Conservation (phyloP, 2,113 vertebrate species). For the mouse (Mus musculus) region DNA sequence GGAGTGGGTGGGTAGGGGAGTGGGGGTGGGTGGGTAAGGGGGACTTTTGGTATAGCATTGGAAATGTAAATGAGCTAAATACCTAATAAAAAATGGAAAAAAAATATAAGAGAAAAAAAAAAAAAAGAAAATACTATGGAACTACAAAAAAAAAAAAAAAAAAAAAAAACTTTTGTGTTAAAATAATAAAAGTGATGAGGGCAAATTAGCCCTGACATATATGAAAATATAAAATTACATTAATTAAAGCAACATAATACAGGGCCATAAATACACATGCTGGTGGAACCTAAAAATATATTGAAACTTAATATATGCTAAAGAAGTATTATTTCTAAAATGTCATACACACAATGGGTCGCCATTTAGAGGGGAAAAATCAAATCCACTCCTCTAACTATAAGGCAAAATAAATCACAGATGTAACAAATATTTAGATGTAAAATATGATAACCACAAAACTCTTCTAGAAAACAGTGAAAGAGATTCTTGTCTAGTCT, state of each 20-base stretch:
- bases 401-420: constrained; percentile 70
- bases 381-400: constrained; percentile 52
- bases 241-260: constrained; percentile 69
- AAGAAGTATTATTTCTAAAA: constrained; percentile 56
- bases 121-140: no score
- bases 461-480: constrained; percentile 53
- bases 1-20: no score
- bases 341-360: constrained; percentile 37
- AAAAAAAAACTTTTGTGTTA: constrained; percentile 26
- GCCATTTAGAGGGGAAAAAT: background rate
- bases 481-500: constrained; percentile 50
- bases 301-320: constrained; percentile 60
- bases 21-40: no score
- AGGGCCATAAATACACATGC: constrained; percentile 52
- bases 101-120: no score
- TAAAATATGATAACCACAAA: constrained; percentile 62
- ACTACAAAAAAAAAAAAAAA: no score
- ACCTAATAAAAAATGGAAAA: no score
- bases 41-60: no score
- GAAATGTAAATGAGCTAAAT: no score
- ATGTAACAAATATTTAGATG: constrained; percentile 64
- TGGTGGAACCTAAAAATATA: constrained; percentile 33
- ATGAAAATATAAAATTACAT: constrained; percentile 66
- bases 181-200: constrained; percentile 49
- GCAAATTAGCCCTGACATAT: constrained; percentile 61